A percentile compares a stretch with the other conserved stretches of the same genome.
Evolutionary conservation across 2,888 invertebrate genomes (phyloP).

Genomic region (Chelonus formosanus): DNA sequence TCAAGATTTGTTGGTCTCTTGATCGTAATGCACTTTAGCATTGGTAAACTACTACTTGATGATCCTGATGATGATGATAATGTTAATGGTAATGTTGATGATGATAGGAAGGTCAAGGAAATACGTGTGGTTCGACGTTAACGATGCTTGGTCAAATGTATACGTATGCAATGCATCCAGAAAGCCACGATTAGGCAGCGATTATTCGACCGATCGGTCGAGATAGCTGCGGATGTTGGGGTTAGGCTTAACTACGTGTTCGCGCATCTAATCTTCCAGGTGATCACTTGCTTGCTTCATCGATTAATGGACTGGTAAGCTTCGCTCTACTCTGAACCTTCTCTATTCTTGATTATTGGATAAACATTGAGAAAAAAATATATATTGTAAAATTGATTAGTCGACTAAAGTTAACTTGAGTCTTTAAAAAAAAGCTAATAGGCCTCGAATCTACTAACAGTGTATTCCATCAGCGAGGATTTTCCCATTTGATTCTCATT

Average conservation of each 20-base stretch:
- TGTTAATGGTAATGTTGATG: conserved; percentile 22
- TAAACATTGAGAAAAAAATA: too few species aligned
- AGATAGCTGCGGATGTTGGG: conserved; percentile 36
- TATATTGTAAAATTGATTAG: conserved; percentile 20
- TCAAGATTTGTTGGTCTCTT: conserved; percentile 44
- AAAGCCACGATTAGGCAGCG: conserved; percentile 43
- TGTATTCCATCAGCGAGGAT: conserved; percentile 53
- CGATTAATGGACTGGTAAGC: conserved; percentile 25
- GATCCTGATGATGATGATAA: conserved; percentile 21
- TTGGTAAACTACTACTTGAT: conserved; percentile 23
- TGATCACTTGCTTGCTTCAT: conserved; percentile 21
- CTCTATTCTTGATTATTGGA: too few species aligned
- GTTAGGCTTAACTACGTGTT: conserved; percentile 33
- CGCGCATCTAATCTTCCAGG: conserved; percentile 31
- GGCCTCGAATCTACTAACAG: conserved; percentile 55
- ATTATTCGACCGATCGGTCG: conserved; percentile 44
- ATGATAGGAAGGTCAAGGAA: conserved; percentile 14
- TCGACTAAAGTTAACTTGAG: conserved; percentile 30
- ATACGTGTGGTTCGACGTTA: not conserved
- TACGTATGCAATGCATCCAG: conserved; percentile 26
- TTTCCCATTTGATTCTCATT: conserved; percentile 51
- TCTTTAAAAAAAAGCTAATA: conserved; percentile 58
- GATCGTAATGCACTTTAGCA: conserved; percentile 14
- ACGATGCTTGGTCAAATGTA: conserved; percentile 1
- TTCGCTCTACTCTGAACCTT: not conserved